Evolutionary conservation across 2,113 vertebrate genomes (phyloP).

Genomic region (Melanocharis versteri): DNA sequence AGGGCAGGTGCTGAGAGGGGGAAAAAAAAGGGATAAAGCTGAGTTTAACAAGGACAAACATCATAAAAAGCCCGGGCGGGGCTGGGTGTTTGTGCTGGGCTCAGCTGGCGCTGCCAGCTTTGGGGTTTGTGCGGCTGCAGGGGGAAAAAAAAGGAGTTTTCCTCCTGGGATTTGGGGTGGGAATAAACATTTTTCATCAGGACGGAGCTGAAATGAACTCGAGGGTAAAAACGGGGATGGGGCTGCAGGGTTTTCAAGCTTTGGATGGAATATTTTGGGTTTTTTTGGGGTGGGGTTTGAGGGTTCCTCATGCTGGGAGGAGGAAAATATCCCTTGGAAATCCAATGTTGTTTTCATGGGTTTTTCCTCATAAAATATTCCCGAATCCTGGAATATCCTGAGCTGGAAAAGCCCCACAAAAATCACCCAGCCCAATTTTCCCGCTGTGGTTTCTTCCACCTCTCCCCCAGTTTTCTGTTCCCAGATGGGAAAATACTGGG

Average conservation of each 20-base stretch:
- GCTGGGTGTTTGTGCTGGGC: no score
- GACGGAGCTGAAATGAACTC: neutral
- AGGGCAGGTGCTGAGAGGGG: neutral
- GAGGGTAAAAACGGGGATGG: neutral
- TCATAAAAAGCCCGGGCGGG: neutral
- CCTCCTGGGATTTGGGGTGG: neutral
- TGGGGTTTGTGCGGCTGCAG: neutral
- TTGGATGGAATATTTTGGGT: neutral
- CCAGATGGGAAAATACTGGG: neutral
- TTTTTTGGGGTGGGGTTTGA: neutral
- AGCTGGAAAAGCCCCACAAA: neutral
- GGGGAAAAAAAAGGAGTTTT: neutral
- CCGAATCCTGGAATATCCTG: neutral
- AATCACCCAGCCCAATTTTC: neutral
- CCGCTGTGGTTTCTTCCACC: neutral
- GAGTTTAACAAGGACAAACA: neutral
- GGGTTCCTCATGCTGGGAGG: neutral
- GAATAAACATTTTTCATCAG: neutral
- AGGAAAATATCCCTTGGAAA: neutral
- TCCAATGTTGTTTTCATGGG: neutral
- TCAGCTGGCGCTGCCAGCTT: neutral
- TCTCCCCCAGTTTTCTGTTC: fast-evolving
- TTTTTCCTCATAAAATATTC: fast-evolving
- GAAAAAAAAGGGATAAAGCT: neutral
- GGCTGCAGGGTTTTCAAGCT: neutral